These are phyloP conservation scores for Andrena flavipes DNA, from an alignment of 2,888 invertebrate genomes.

Conservation along the genomic window DNA sequence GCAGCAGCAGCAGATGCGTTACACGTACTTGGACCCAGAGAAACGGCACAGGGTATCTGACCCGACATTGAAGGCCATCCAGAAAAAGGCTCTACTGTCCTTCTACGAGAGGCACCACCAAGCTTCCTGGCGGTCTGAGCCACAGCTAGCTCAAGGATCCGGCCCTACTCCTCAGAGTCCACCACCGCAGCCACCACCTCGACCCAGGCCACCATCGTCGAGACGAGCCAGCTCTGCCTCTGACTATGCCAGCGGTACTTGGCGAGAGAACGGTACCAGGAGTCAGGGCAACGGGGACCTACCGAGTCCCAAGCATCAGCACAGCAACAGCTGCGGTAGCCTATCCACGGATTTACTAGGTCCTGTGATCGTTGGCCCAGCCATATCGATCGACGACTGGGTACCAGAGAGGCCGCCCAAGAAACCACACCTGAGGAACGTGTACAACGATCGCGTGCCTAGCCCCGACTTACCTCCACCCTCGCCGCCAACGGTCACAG, in stretches of 20 bases:
- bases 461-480: constrained; percentile 88
- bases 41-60: constrained; percentile 90
- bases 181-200: constrained; percentile 84
- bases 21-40: constrained; percentile 90
- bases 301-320: constrained; percentile 85
- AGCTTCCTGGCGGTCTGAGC: constrained; percentile 87
- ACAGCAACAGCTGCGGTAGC: constrained; percentile 88
- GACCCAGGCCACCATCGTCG: constrained; percentile 85
- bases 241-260: constrained; percentile 87
- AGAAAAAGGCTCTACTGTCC: constrained; percentile 92
- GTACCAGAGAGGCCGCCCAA: constrained; percentile 92
- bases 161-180: constrained; percentile 71
- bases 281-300: constrained; percentile 70
- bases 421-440: constrained; percentile 88
- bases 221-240: constrained; percentile 89
- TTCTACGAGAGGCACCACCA: constrained; percentile 91
- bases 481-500: constrained; percentile 87
- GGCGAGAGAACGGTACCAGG: constrained; percentile 83
- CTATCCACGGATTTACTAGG: constrained; percentile 87
- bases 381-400: constrained; percentile 89
- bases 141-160: constrained; percentile 84
- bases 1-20: constrained; percentile 85
- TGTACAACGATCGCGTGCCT: constrained; percentile 86
- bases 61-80: constrained; percentile 91
- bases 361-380: constrained; percentile 88